Evolutionary conservation across 92 coral and sea anemone species (phyloP).

Genomic region (Ricordea florida): DNA sequence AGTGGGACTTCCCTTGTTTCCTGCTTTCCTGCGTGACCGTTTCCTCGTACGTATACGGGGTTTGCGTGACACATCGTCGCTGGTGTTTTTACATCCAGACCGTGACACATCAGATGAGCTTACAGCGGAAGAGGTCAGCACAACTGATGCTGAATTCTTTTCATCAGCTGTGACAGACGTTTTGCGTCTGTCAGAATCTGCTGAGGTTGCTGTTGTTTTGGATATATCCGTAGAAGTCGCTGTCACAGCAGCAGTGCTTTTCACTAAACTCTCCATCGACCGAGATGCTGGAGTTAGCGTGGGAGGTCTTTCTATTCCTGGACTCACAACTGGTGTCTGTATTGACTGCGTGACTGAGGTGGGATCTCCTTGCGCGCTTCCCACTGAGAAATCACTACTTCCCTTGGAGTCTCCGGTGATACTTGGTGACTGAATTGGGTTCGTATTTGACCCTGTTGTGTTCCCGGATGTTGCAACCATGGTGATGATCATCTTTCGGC

Average conservation of each 20-base stretch:
- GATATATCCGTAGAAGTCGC: neutral
- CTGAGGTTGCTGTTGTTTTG: neutral
- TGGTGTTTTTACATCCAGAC: neutral
- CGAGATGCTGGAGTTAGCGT: neutral
- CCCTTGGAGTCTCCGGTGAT: neutral
- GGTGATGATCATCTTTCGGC: slow-evolving; percentile 30
- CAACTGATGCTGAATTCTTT: slow-evolving; percentile 4
- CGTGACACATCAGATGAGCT: neutral
- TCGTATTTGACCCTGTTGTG: neutral
- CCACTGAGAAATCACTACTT: neutral
- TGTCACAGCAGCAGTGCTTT: neutral
- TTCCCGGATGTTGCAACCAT: neutral
- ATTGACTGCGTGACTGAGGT: neutral
- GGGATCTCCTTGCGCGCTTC: neutral
- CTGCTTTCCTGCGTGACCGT: no score
- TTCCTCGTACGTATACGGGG: no score
- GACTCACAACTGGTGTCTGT: neutral
- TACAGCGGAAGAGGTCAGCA: neutral
- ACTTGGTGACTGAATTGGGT: neutral
- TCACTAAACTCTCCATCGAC: neutral
- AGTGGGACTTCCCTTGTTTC: no score
- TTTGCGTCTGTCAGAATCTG: neutral
- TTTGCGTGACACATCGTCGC: neutral
- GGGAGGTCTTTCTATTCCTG: neutral
- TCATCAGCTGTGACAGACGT: neutral